phyloP scores from a whole-genome alignment of 2,888 invertebrate genomes.

The Dynastes tityus region DNA sequence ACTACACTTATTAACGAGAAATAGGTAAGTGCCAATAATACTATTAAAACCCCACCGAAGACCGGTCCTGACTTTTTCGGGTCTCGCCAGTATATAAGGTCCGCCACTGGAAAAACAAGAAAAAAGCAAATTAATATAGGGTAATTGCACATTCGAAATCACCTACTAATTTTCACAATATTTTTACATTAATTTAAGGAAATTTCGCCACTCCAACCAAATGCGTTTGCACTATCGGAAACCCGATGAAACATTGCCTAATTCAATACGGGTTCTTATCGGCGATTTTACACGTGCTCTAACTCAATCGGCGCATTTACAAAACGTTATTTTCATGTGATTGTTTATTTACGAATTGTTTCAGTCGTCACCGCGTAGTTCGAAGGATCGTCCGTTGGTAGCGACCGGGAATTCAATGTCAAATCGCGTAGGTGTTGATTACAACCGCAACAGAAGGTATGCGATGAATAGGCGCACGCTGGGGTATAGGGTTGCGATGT shows the following conservation, averaged over 20 bases:
- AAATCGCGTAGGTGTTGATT: slow-evolving; percentile 46
- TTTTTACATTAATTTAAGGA: too few relatives aligned
- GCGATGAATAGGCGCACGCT: slow-evolving; percentile 15
- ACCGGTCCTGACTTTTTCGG: slow-evolving; percentile 95
- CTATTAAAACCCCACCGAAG: slow-evolving; percentile 90
- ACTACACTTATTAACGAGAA: slow-evolving; percentile 96
- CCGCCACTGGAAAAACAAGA: slow-evolving; percentile 82
- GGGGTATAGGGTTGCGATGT: slow-evolving; percentile 28
- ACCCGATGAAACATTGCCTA: too few relatives aligned
- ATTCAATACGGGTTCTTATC: neutral
- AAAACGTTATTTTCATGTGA: slow-evolving; percentile 7
- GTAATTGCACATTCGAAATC: neutral
- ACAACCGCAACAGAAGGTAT: slow-evolving; percentile 35
- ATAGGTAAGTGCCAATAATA: slow-evolving; percentile 94
- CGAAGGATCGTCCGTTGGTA: slow-evolving; percentile 18
- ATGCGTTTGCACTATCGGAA: too few relatives aligned
- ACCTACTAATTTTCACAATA: neutral
- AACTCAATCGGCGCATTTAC: neutral
- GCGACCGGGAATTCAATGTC: slow-evolving; percentile 47
- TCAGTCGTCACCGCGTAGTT: neutral
- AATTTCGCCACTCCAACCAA: too few relatives aligned
- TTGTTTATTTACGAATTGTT: slow-evolving; percentile 11
- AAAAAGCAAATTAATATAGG: slow-evolving; percentile 7
- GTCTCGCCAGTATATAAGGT: slow-evolving; percentile 98
- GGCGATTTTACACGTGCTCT: neutral